A percentile compares a stretch with the other conserved stretches of the same genome.
phyloP scores from a whole-genome alignment of 1,140 invertebrate genomes.

The Papilio xuthus region DNA sequence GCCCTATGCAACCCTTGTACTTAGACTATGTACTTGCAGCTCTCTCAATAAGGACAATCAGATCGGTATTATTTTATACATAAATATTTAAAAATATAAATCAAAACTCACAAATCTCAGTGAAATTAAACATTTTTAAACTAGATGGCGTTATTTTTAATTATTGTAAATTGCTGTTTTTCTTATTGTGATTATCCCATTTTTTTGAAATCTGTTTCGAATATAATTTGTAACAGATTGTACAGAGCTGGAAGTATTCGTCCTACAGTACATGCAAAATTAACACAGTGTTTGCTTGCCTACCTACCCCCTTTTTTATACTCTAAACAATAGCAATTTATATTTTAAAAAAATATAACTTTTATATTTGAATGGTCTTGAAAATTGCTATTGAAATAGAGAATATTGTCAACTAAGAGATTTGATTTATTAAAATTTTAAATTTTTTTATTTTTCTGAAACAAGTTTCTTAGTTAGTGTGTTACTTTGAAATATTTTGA shows the following conservation, averaged over 20 bases:
- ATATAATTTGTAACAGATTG: too few species aligned
- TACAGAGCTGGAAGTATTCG: slow-evolving; percentile 13
- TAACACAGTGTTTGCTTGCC: slow-evolving; percentile 42
- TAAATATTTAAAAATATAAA: neutral
- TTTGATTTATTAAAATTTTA: neutral
- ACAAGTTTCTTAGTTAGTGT: slow-evolving; percentile 16
- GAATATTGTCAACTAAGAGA: neutral
- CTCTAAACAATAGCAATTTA: neutral
- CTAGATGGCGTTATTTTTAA: too few species aligned
- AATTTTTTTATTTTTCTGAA: neutral
- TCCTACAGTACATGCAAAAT: slow-evolving; percentile 25
- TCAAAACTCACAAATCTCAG: neutral
- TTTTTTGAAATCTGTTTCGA: too few species aligned
- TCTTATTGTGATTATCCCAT: too few species aligned
- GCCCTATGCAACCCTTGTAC: neutral
- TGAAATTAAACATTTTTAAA: too few species aligned
- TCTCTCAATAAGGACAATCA: neutral
- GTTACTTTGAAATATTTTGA: slow-evolving; percentile 29
- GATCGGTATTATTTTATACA: too few species aligned
- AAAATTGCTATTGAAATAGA: slow-evolving; percentile 32
- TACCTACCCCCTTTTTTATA: slow-evolving; percentile 13
- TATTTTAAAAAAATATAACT: neutral
- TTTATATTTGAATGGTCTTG: too few species aligned
- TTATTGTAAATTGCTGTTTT: too few species aligned
- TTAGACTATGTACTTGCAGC: slow-evolving; percentile 26